These are phyloP conservation scores for Cantharis lateralis DNA, from an alignment of 2,888 invertebrate genomes.

Conservation along the genomic window DNA sequence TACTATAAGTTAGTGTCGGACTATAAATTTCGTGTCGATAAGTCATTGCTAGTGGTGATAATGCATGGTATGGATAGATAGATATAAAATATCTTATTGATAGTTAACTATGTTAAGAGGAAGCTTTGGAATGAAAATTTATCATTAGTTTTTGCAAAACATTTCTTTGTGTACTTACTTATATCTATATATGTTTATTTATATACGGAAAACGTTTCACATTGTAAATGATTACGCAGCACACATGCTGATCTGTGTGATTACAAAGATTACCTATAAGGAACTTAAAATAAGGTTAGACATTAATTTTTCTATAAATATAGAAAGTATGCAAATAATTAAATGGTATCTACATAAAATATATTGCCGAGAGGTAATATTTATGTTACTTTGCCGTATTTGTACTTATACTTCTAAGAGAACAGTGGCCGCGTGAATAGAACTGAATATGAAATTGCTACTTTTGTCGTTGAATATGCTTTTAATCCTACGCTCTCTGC, in stretches of 20 bases:
- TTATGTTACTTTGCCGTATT: conserved; percentile 43
- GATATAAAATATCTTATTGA: background rate
- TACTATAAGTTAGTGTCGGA: conserved; percentile 2
- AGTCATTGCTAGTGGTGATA: background rate
- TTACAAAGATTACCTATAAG: conserved; percentile 37
- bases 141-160: background rate
- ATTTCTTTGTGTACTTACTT: background rate
- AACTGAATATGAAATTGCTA: conserved; percentile 26
- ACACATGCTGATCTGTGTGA: conserved; percentile 27
- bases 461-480: conserved; percentile 22
- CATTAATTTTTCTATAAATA: conserved; percentile 40
- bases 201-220: background rate
- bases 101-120: background rate
- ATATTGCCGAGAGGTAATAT: conserved; percentile 36
- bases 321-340: conserved; percentile 48
- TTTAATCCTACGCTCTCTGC: conserved; percentile 24
- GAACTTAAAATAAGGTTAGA: conserved; percentile 32
- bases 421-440: conserved; percentile 11
- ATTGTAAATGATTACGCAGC: conserved; percentile 4
- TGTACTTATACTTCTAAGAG: conserved; percentile 33
- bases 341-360: conserved; percentile 44
- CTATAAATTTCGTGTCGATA: conserved; percentile 14
- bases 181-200: background rate
- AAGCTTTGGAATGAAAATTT: background rate
- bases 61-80: background rate